These are phyloP conservation scores for Micronycteris hirsuta DNA, from an alignment of 2,113 vertebrate species.

Conservation along the genomic window DNA sequence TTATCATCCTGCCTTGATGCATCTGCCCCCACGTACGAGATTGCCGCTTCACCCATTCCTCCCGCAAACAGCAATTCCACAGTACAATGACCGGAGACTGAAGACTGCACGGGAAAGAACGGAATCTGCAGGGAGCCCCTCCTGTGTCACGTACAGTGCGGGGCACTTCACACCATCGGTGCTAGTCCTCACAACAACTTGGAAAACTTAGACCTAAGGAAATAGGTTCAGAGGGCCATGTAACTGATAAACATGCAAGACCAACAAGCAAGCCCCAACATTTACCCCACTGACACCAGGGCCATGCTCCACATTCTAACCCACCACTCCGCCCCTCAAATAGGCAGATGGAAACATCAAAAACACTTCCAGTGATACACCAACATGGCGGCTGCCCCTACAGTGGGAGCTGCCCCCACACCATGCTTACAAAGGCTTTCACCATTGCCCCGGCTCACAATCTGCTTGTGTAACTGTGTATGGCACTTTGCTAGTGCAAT, in stretches of 20 bases:
- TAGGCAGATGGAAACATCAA: background rate
- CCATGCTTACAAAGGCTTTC: background rate
- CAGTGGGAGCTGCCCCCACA: background rate
- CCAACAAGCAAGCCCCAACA: too few relatives aligned
- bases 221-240: background rate
- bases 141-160: background rate
- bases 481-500: background rate
- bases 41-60: background rate
- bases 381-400: background rate
- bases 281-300: background rate
- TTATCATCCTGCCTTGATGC: background rate
- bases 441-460: background rate
- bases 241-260: background rate
- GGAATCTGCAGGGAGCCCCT: background rate
- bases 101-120: background rate
- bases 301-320: background rate
- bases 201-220: background rate
- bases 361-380: background rate
- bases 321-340: background rate
- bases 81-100: background rate
- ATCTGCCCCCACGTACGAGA: background rate
- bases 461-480: background rate
- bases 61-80: background rate
- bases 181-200: background rate
- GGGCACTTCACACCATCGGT: background rate